Base-by-base conservation (phyloP, 2,113 vertebrate genomes). In the Cyprinodon tularosa region DNA sequence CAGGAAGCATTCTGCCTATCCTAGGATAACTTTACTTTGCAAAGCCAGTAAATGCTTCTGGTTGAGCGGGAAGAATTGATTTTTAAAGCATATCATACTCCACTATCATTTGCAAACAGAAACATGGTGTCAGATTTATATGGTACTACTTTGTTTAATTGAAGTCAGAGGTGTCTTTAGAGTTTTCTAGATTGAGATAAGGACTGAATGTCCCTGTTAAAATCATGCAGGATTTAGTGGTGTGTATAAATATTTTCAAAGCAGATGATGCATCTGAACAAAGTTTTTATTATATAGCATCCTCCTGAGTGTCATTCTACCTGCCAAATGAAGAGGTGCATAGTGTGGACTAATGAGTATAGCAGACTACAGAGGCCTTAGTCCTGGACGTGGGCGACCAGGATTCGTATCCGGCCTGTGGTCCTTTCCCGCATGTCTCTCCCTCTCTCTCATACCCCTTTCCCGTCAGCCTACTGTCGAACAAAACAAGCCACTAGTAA, bases 1-100 rank as follows among this genome's bases (percentile, higher is more conserved):
- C 65, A 40, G 71, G 75, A 84, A 77, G 42, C 82, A 70, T 69
- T 29, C 76, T 80, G 64, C 75, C 63, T 62, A 82, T 69, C 66
- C 65, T 59, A 76, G 78, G 71, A 59, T 68, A 76, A 36, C 74
- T 71, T 80, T 68, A 64, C 22, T 80, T 50, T 45, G 38, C 39
- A 50, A 70, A 7, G 48, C 44, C 42, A 73, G 53, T 15, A 47
- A 74, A 79, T 36, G 62, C 69, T 68, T 42, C 37, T 37, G 68
- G 45, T 44, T 29, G 39, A 68, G 12, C 65, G 71, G 44, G 72
- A 81, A 74, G 36, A n/a, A 1, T 47, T 14, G 15, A 53, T 40
- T 29, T 83, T 59, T 40, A 4, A 62, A 59, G 12, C 17, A 22
- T 22, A 7, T 42, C 57, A 13, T 5, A 9, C n/a, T 73, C 45